These are phyloP conservation scores for Cryptoprocta ferox DNA, from an alignment of 2,797 vertebrate species.

Conservation along the genomic window DNA sequence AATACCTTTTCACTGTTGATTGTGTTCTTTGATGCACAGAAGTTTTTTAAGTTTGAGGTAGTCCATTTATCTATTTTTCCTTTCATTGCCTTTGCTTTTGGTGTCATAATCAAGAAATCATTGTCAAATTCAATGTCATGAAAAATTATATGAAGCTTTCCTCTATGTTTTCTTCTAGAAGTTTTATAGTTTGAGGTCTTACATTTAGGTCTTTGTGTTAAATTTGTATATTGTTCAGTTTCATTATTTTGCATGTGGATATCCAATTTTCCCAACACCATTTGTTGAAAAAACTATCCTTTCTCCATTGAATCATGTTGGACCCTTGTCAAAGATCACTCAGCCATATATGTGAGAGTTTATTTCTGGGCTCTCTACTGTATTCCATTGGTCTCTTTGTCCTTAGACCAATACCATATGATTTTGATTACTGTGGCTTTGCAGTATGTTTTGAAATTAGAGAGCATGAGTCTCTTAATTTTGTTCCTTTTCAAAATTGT, in stretches of 20 bases:
- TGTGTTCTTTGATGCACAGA: not conserved
- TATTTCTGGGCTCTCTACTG: not conserved
- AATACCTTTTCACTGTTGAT: not conserved
- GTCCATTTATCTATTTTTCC: not conserved
- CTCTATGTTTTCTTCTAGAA: not conserved
- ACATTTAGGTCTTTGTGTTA: conserved; percentile 19
- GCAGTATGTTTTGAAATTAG: conserved; percentile 37
- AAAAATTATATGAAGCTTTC: not conserved
- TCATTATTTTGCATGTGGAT: not conserved
- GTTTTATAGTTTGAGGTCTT: conserved; percentile 15
- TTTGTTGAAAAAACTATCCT: conserved; percentile 7
- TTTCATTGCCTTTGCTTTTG: not conserved
- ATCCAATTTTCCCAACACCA: not conserved
- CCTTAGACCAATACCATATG: not conserved
- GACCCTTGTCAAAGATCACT: not conserved
- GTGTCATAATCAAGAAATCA: not conserved
- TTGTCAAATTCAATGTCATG: not conserved
- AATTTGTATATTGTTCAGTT: not conserved
- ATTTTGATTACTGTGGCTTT: conserved; percentile 37
- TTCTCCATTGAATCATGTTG: not conserved
- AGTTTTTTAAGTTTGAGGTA: not conserved
- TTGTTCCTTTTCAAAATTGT: conserved; percentile 37
- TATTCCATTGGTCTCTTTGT: not conserved
- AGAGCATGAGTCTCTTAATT: not conserved
- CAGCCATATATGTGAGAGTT: not conserved